Evolutionary conservation across 2,888 invertebrate species (phyloP), one percentile per base, ranked within the genome.

Genomic region (Cryptocephalus primarius): DNA sequence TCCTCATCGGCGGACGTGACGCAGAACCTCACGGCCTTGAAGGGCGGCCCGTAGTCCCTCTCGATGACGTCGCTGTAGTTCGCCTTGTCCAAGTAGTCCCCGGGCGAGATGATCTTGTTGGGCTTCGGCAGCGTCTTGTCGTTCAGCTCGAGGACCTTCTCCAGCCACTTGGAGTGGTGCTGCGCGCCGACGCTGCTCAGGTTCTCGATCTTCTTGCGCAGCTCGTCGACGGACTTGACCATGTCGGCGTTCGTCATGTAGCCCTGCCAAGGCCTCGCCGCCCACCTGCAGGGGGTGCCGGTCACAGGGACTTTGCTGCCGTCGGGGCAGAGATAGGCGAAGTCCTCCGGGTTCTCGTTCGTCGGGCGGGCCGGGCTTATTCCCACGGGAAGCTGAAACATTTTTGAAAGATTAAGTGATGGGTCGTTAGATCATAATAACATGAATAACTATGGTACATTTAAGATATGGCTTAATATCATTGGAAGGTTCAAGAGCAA

Each of bases 261-360:
- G 9, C 85, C 85, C 61, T 82, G 86, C 86, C 89, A 89, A n/a
- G 89, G 89, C 48, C 88, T 75, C 1, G 85, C 85, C 0, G 88
- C 88, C 89, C 89, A 90, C 1, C 82, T 78, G 61, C 89, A 90
- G 1, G 80, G 75, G 10, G 70, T 72, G 39, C 78, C 76, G 32
- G 76, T 80, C 9, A 88, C 72, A 1, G 84, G 77, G 0, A 78
- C 76, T 58, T 81, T 82, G 8, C 76, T 78, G 1, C 87, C 89
- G 62, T 89, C 88, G 4, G 82, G 84, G 61, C 89, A 90, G 38
- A 90, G 75, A 62, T 88, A 87, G 42, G 82, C 79, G 64, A 76
- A 88, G 32, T 85, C 77, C 8, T 75, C 75, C 0, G 82, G 77
- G 51, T 81, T 78, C 64, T 80, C 80, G 39, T 77, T 71, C 0